Base-by-base conservation (phyloP, 2,113 vertebrate genomes). In the Scatophagus argus region DNA sequence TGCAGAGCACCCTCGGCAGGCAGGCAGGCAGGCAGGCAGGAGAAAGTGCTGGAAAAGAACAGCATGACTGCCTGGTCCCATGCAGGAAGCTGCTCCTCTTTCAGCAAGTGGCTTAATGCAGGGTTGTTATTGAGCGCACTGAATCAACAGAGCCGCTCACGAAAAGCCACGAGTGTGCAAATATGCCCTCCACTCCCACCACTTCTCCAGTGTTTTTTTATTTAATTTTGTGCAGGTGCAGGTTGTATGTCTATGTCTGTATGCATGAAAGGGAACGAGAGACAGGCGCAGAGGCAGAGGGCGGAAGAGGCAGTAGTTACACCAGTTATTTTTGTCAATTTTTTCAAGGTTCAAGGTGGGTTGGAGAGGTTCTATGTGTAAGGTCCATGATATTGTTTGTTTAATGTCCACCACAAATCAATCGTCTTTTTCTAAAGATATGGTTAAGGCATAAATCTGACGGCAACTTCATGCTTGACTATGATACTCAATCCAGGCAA, bases 21-120 rank as follows among this genome's bases (percentile, higher is more conserved):
- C 61, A 41, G 55, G 51, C 79, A 85, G 77, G 59, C 78, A 59
- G 41, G 55, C 71, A 82, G 62, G 54, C 54, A 62, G 81, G 61
- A 91, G 89, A 92, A 92, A 83, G 77, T 83, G 87, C 92, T 92
- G 81, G 89, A 88, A 90, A 83, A 85, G 70, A 75, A 79, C 68
- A 83, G 86, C 46, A 29, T 61, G 74, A 46, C 54, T 23, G 47
- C 55, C 74, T 73, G 52, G 77, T 79, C 73, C 76, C 61, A 54
- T 80, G 74, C 84, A 81, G 77, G 79, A 82, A 69, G 68, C 84
- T 36, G 68, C 68, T 59, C 25, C 86, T 80, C 60, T 39, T 51
- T 62, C 55, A 47, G 23, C 17, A 21, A 75, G 61, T 1, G 36
- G 44, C 60, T 67, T 46, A 65, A 77, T 54, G 29, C 49, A 31